phyloP scores from a whole-genome alignment of 2,113 vertebrate genomes.

The Tretioscincus oriximinensis region DNA sequence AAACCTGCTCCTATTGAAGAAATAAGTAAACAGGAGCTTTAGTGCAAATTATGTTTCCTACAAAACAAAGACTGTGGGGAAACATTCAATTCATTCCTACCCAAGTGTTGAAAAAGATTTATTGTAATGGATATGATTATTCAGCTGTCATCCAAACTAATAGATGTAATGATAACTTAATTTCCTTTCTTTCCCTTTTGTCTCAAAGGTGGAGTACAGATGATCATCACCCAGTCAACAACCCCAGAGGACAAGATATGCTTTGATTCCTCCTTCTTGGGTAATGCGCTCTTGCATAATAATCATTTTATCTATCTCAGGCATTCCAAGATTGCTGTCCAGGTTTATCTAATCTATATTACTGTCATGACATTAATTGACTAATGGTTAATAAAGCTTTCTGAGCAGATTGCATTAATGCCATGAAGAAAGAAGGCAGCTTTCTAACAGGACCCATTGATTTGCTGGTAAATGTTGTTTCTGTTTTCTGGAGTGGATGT shows the following conservation, averaged over 20 bases:
- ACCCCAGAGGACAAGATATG: slow-evolving; percentile 21
- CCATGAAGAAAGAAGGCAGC: slow-evolving; percentile 56
- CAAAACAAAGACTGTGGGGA: neutral
- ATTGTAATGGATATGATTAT: neutral
- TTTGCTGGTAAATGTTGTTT: slow-evolving; percentile 48
- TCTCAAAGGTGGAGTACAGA: slow-evolving; percentile 7
- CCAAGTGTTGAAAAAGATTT: too few relatives aligned
- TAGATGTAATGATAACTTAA: neutral
- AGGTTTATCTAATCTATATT: slow-evolving; percentile 63
- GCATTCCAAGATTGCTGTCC: slow-evolving; percentile 25
- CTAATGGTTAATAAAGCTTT: slow-evolving; percentile 65
- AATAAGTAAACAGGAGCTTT: too few relatives aligned
- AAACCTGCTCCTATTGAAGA: too few relatives aligned
- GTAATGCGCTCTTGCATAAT: slow-evolving; percentile 51
- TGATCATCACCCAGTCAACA: slow-evolving; percentile 13
- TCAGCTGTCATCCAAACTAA: neutral
- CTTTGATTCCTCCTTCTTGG: slow-evolving; percentile 41
- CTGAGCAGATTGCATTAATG: slow-evolving; percentile 63
- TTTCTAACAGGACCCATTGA: slow-evolving; percentile 64
- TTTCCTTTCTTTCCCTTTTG: neutral
- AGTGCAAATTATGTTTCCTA: too few relatives aligned
- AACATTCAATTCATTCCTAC: too few relatives aligned
- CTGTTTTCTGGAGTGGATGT: slow-evolving; percentile 4
- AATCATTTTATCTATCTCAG: slow-evolving; percentile 58
- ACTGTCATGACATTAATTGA: slow-evolving; percentile 58